A percentile compares a stretch with the other conserved stretches of the same genome.
These are phyloP conservation scores for Scaptomyza reducta DNA, from an alignment of 2,888 invertebrate genomes.

Conservation along the genomic window DNA sequence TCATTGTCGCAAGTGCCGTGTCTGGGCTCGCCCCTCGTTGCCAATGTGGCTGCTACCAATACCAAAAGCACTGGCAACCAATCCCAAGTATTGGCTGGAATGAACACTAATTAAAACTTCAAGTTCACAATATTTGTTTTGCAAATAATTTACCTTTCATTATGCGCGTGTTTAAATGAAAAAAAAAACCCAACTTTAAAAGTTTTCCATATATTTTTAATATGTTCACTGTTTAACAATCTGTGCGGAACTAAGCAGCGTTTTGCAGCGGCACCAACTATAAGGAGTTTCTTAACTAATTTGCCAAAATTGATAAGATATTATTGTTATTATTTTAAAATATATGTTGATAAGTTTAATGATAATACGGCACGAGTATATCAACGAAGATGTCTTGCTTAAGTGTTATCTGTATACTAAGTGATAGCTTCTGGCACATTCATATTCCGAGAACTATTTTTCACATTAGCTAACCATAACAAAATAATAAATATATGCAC, in stretches of 20 bases:
- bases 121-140: neutral
- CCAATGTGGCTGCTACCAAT: conserved; percentile 15
- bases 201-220: neutral
- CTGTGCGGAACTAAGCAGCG: conserved; percentile 25
- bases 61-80: conserved; percentile 21
- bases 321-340: conserved; percentile 13
- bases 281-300: conserved; percentile 17
- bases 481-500: conserved; percentile 1
- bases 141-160: conserved; percentile 36
- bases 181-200: neutral
- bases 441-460: conserved; percentile 11
- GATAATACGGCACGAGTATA: conserved; percentile 15
- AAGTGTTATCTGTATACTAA: conserved; percentile 24
- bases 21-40: conserved; percentile 13
- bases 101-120: neutral
- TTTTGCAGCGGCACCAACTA: neutral
- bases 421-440: neutral
- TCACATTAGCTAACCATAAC: neutral
- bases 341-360: conserved; percentile 18
- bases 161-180: neutral
- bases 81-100: conserved; percentile 21
- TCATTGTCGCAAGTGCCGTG: conserved; percentile 54
- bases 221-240: conserved; percentile 15
- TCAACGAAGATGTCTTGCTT: conserved; percentile 11
- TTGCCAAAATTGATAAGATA: conserved; percentile 39